phyloP scores from a whole-genome alignment of 2,888 invertebrate species.

The Caenorhabditis sp. region DNA sequence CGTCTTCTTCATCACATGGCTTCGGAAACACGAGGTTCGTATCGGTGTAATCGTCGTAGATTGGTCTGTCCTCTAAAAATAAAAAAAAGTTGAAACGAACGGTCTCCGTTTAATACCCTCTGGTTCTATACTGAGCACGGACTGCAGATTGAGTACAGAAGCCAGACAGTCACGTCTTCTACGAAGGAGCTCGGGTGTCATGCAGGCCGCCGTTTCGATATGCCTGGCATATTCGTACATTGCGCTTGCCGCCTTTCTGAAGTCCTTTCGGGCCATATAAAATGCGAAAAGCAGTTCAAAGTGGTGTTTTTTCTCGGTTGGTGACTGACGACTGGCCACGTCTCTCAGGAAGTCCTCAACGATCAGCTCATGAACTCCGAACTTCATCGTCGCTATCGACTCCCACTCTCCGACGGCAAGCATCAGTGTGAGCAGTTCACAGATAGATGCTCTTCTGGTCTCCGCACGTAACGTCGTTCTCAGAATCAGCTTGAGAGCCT shows the following conservation, averaged over 20 bases:
- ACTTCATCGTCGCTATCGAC: slow-evolving; percentile 55
- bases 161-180: slow-evolving; percentile 66
- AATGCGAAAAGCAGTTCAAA: slow-evolving; percentile 61
- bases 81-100: not conserved
- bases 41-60: slow-evolving; percentile 44
- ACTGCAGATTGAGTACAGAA: slow-evolving; percentile 60
- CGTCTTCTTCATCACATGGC: slow-evolving; percentile 16
- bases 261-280: slow-evolving; percentile 54
- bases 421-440: slow-evolving; percentile 54
- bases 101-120: slow-evolving; percentile 16
- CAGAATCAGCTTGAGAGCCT: slow-evolving; percentile 64
- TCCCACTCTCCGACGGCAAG: slow-evolving; percentile 47
- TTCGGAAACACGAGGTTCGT: slow-evolving; percentile 50
- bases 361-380: slow-evolving; percentile 43
- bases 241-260: slow-evolving; percentile 62
- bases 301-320: slow-evolving; percentile 47
- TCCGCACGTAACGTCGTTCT: slow-evolving; percentile 34
- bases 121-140: slow-evolving; percentile 51
- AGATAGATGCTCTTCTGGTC: slow-evolving; percentile 44
- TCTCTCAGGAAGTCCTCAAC: slow-evolving; percentile 59
- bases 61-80: slow-evolving; percentile 20
- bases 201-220: slow-evolving; percentile 59
- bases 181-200: slow-evolving; percentile 65
- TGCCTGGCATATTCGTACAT: slow-evolving; percentile 68
- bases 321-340: slow-evolving; percentile 53